A percentile compares a stretch with the other conserved stretches of the same genome.
These are phyloP conservation scores for Gastrophysa polygoni DNA, from an alignment of 2,888 invertebrate genomes.

Conservation along the genomic window DNA sequence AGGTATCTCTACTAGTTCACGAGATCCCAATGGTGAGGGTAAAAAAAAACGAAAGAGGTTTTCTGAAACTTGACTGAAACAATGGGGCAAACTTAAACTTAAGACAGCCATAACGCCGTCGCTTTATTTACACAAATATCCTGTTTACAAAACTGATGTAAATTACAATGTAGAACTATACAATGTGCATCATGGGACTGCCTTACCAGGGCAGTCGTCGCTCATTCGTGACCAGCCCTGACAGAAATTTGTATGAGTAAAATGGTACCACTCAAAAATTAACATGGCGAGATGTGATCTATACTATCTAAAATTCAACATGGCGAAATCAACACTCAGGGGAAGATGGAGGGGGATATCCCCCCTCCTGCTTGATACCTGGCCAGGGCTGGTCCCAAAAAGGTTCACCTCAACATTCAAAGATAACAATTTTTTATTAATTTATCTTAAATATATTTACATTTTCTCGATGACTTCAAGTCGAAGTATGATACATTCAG, in stretches of 20 bases:
- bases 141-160: constrained; percentile 56
- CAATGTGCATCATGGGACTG: constrained; percentile 41
- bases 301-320: constrained; percentile 31
- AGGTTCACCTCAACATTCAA: constrained; percentile 19
- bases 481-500: constrained; percentile 10
- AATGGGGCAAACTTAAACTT: constrained; percentile 35
- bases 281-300: constrained; percentile 36
- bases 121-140: constrained; percentile 58
- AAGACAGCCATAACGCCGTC: constrained; percentile 51
- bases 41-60: no score
- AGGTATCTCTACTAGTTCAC: no score
- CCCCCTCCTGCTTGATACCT: constrained; percentile 44
- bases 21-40: no score
- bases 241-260: constrained; percentile 34
- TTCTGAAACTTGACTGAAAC: neutral
- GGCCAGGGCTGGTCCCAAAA: constrained; percentile 50
- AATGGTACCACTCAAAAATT: constrained; percentile 38
- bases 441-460: constrained; percentile 30
- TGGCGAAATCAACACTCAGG: constrained; percentile 51
- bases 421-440: constrained; percentile 34
- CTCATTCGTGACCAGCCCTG: constrained; percentile 54
- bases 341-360: constrained; percentile 49
- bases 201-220: constrained; percentile 42
- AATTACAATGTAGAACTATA: constrained; percentile 51
- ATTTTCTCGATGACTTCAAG: constrained; percentile 16